These are phyloP conservation scores for Apodemus agrarius DNA, from an alignment of 2,797 vertebrate genomes.

Conservation along the genomic window DNA sequence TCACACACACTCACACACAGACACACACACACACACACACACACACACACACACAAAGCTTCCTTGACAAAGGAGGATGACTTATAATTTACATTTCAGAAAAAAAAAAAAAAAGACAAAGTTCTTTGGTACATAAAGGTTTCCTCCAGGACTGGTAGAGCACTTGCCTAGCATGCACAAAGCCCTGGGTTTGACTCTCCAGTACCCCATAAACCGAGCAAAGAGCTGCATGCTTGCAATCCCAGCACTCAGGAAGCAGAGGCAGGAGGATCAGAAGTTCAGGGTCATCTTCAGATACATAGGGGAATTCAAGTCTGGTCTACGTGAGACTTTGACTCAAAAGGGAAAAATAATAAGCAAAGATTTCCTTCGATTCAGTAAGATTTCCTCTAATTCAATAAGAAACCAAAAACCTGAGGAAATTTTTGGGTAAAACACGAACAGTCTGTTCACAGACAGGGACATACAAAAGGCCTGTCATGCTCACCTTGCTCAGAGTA, in stretches of 20 bases:
- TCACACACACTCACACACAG: background rate
- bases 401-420: background rate
- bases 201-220: background rate
- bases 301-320: background rate
- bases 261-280: background rate
- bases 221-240: background rate
- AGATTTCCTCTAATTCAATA: conserved; percentile 7
- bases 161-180: background rate
- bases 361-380: conserved; percentile 33
- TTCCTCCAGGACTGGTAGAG: background rate
- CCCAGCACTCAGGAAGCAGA: background rate
- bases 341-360: background rate
- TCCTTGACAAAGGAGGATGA: background rate
- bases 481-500: background rate
- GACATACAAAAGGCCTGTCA: background rate
- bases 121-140: background rate
- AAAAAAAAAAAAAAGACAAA: background rate
- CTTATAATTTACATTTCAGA: background rate
- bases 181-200: background rate
- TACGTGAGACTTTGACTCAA: conserved; percentile 14
- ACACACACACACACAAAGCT: background rate
- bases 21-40: background rate
- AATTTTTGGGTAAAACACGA: background rate
- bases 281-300: background rate
- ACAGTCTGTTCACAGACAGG: background rate